Conservation (phyloP, 2,888 invertebrate species). For the Liopterus haemorrhoidalis region DNA sequence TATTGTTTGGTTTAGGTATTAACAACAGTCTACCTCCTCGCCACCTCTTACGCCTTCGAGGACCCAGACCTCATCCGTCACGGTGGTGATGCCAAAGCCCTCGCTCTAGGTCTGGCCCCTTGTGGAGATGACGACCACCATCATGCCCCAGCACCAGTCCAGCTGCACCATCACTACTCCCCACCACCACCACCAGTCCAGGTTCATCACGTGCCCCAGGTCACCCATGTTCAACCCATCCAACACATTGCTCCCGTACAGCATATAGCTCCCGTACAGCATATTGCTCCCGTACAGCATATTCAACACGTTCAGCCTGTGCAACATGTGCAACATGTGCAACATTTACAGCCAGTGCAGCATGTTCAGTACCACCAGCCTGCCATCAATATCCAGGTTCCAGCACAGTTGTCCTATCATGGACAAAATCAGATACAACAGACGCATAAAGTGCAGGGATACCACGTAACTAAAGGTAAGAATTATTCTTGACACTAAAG, state of each 20-base stretch:
- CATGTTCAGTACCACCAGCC: no score
- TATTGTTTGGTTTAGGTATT: no score
- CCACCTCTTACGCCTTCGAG: no score
- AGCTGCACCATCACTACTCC: constrained; percentile 7
- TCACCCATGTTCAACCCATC: not conserved
- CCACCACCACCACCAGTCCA: constrained; percentile 2
- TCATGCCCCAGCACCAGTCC: constrained; percentile 1
- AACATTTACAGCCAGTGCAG: no score
- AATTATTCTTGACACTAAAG: no score
- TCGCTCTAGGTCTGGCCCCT: constrained; percentile 33
- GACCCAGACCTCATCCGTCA: constrained; percentile 35
- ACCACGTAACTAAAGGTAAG: no score
- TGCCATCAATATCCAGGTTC: no score
- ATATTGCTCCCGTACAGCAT: constrained; percentile 10
- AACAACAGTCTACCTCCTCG: no score
- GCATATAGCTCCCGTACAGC: not conserved
- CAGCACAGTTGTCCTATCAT: no score
- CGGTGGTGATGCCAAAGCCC: constrained; percentile 35
- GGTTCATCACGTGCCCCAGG: not conserved
- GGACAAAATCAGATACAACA: no score
- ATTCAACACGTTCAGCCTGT: not conserved
- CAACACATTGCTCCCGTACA: not conserved
- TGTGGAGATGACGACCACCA: constrained; percentile 16
- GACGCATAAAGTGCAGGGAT: no score
- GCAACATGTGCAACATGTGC: no score